These are phyloP conservation scores for Cromileptes altivelis DNA, from an alignment of 2,113 vertebrate species.

Conservation along the genomic window DNA sequence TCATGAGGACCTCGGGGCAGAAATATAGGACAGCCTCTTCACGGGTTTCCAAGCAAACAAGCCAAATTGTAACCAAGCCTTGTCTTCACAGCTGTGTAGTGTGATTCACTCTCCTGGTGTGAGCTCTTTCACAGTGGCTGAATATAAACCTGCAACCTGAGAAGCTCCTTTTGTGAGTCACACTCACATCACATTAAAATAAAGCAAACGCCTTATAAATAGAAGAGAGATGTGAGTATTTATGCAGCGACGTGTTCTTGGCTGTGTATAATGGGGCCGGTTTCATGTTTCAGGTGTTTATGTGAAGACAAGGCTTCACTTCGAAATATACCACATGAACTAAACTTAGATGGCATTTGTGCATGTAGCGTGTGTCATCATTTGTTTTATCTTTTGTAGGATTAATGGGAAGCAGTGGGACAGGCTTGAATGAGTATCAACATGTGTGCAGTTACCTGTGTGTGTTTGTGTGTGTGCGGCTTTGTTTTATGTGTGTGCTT, in stretches of 20 bases:
- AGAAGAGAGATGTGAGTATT: constrained; percentile 45
- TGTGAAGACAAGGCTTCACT: constrained; percentile 42
- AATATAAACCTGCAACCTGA: constrained; percentile 64
- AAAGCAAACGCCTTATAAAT: constrained; percentile 62
- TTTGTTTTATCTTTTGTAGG: constrained; percentile 25
- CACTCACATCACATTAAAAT: constrained; percentile 35
- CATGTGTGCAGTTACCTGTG: constrained; percentile 23
- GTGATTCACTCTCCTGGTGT: constrained; percentile 31
- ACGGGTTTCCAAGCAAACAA: background rate
- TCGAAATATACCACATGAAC: constrained; percentile 4
- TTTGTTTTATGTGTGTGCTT: constrained; percentile 1
- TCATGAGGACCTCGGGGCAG: background rate
- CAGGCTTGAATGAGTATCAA: constrained; percentile 4
- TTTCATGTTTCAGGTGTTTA: constrained; percentile 66
- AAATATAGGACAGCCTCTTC: constrained; percentile 3
- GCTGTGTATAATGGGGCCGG: background rate
- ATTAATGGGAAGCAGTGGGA: constrained; percentile 19
- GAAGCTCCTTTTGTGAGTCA: constrained; percentile 48
- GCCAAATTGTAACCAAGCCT: constrained; percentile 53
- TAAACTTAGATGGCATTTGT: constrained; percentile 18
- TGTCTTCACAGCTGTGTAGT: constrained; percentile 20
- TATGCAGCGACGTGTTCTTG: constrained; percentile 25
- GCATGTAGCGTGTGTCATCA: background rate
- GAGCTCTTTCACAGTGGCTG: constrained; percentile 30
- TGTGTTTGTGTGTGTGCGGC: constrained; percentile 15